phyloP scores from a whole-genome alignment of 2,113 vertebrate genomes.

The Solenodon paradoxus region DNA sequence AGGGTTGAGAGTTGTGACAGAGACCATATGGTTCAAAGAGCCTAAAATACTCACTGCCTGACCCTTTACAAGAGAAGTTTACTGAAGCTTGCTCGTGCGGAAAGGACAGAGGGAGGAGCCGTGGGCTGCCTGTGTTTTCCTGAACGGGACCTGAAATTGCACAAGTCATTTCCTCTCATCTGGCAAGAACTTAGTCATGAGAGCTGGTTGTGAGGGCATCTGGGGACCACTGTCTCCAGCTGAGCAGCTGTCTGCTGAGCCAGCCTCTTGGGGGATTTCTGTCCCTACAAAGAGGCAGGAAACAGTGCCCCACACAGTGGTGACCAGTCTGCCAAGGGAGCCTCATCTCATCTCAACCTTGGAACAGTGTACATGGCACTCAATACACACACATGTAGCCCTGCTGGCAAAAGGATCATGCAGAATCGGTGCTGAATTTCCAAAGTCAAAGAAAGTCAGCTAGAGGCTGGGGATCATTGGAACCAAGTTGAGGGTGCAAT shows the following conservation, averaged over 20 bases:
- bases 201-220: fast-evolving
- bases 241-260: not conserved
- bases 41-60: too few species aligned
- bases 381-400: not conserved
- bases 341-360: too few species aligned
- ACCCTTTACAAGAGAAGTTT: not conserved
- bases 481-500: not conserved
- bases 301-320: not conserved
- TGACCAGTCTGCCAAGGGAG: not conserved
- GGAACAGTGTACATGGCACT: fast-evolving
- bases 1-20: not conserved
- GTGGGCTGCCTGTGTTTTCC: too few species aligned
- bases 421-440: not conserved
- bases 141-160: too few species aligned
- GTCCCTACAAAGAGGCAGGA: not conserved
- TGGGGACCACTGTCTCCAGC: not conserved
- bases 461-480: not conserved
- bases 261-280: not conserved
- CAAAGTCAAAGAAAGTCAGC: not conserved
- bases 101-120: too few species aligned
- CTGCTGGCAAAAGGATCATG: not conserved
- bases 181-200: not conserved
- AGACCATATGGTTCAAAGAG: not conserved
- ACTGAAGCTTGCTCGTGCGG: not conserved
- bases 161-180: too few species aligned